Conservation (phyloP, 2,888 invertebrate species). For the Amiota minor region DNA sequence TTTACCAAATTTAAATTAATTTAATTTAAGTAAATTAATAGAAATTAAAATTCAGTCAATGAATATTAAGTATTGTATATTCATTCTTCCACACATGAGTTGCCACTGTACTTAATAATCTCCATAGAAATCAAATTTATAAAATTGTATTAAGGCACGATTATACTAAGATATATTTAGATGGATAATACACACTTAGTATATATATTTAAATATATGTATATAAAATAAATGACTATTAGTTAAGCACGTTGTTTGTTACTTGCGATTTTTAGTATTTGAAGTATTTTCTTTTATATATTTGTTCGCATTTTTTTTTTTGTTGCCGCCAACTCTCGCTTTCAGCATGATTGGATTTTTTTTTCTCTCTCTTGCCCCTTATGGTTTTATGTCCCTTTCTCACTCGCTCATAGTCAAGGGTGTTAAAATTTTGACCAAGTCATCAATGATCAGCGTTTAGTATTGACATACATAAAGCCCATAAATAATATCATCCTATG, state of each 20-base stretch:
- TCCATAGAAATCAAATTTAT: too few species aligned
- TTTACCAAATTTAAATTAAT: too few species aligned
- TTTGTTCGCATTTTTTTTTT: too few species aligned
- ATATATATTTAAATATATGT: too few species aligned
- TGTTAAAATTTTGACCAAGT: constrained; percentile 1
- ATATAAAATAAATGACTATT: background rate
- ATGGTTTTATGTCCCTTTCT: background rate
- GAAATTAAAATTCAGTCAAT: too few species aligned
- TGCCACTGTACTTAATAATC: too few species aligned
- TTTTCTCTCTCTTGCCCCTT: background rate
- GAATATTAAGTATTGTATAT: too few species aligned
- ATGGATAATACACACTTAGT: too few species aligned
- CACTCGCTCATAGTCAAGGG: background rate
- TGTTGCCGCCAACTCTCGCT: background rate
- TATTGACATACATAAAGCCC: constrained; percentile 26
- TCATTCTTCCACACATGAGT: too few species aligned
- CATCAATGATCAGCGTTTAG: constrained; percentile 8
- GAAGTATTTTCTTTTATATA: background rate
- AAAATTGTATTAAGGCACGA: too few species aligned
- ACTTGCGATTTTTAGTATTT: background rate
- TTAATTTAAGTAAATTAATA: too few species aligned
- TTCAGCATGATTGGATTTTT: background rate
- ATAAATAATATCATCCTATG: background rate
- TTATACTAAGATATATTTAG: too few species aligned
- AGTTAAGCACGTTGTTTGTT: constrained; percentile 6